Evolutionary conservation across 2,888 invertebrate species (phyloP).

Genomic region (Mimas tiliae): DNA sequence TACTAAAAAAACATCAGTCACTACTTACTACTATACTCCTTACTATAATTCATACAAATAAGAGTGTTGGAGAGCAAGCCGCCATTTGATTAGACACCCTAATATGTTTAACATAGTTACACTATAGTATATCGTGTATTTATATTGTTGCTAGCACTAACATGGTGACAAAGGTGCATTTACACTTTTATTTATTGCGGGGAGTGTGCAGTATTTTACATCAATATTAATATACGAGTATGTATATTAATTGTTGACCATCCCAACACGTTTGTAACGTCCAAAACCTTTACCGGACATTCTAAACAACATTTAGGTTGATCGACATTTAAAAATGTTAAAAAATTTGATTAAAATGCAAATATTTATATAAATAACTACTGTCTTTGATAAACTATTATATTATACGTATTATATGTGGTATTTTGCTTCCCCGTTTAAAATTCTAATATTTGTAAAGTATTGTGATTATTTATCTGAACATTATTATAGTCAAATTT

Average conservation of each 20-base stretch:
- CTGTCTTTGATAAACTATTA: too few species aligned
- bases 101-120: slow-evolving; percentile 10
- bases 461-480: slow-evolving; percentile 35
- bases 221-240: not conserved
- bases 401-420: not conserved
- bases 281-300: too few species aligned
- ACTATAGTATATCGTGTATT: slow-evolving; percentile 27
- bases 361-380: too few species aligned
- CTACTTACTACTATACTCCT: too few species aligned
- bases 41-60: not conserved
- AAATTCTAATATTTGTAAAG: slow-evolving; percentile 26
- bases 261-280: too few species aligned
- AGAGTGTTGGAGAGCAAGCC: not conserved
- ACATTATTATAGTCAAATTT: slow-evolving; percentile 30
- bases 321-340: too few species aligned
- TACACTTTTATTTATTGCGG: slow-evolving; percentile 35
- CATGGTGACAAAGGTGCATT: slow-evolving; percentile 52
- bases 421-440: not conserved
- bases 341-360: too few species aligned
- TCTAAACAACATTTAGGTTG: too few species aligned
- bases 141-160: slow-evolving; percentile 44
- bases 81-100: slow-evolving; percentile 2
- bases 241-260: not conserved
- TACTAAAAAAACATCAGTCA: not conserved
- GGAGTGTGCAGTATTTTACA: slow-evolving; percentile 1